Conservation (phyloP, 2,888 invertebrate genomes). For the Caenorhabditis panamensis region DNA sequence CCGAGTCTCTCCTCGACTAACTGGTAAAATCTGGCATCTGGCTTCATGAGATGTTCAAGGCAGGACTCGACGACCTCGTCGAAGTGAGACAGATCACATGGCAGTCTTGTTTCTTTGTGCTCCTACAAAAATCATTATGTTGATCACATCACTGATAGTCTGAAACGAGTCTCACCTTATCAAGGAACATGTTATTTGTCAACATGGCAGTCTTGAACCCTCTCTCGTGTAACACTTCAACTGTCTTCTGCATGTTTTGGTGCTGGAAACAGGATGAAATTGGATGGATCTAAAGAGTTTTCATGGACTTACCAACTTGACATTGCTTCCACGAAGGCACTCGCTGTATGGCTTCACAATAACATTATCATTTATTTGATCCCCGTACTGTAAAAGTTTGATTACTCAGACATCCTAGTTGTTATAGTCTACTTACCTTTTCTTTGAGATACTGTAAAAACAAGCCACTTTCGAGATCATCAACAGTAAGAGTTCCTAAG, state of each 20-base stretch:
- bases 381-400: slow-evolving; percentile 39
- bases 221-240: slow-evolving; percentile 55
- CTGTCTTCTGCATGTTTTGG: slow-evolving; percentile 51
- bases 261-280: slow-evolving; percentile 17
- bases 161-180: slow-evolving; percentile 46
- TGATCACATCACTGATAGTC: background rate
- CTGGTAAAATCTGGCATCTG: slow-evolving; percentile 68
- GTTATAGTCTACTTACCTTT: slow-evolving; percentile 7
- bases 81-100: slow-evolving; percentile 65
- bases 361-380: slow-evolving; percentile 31
- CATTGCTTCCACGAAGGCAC: slow-evolving; percentile 47
- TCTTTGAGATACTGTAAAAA: slow-evolving; percentile 51
- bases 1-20: slow-evolving; percentile 57
- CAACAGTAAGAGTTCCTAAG: slow-evolving; percentile 57
- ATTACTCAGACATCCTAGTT: background rate
- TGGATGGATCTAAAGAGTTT: background rate
- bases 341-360: slow-evolving; percentile 50
- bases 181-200: slow-evolving; percentile 73
- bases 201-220: slow-evolving; percentile 72
- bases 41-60: slow-evolving; percentile 68
- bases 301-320: slow-evolving; percentile 40
- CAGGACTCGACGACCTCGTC: slow-evolving; percentile 75
- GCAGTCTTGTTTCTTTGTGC: slow-evolving; percentile 55
- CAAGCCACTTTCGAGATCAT: slow-evolving; percentile 55
- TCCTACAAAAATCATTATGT: too few species aligned